Evolutionary conservation across 2,888 invertebrate species (phyloP).

Genomic region (Schizotus pectinicornis): DNA sequence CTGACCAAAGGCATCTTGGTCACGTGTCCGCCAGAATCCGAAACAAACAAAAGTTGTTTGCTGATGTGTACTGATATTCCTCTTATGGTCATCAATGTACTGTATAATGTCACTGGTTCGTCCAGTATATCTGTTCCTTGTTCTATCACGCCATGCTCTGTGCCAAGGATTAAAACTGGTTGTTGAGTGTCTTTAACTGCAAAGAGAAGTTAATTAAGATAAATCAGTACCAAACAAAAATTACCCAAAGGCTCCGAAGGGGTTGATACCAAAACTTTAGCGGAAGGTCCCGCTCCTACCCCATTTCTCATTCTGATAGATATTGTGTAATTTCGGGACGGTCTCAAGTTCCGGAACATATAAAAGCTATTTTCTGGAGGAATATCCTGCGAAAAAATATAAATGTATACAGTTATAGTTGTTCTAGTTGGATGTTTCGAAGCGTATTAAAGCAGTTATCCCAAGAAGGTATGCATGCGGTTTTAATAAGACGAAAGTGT

Average conservation of each 20-base stretch:
- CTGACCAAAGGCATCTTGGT: slow-evolving; percentile 61
- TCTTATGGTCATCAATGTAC: slow-evolving; percentile 57
- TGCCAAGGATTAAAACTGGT: slow-evolving; percentile 73
- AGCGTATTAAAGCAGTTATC: slow-evolving; percentile 12
- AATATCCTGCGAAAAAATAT: slow-evolving; percentile 68
- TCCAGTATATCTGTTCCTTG: slow-evolving; percentile 72
- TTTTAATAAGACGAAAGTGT: slow-evolving; percentile 14
- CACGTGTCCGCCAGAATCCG: slow-evolving; percentile 68
- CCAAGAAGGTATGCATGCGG: slow-evolving; percentile 14
- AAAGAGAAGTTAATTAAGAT: slow-evolving; percentile 36
- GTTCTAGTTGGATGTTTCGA: no score
- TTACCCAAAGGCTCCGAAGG: slow-evolving; percentile 69
- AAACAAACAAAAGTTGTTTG: slow-evolving; percentile 75
- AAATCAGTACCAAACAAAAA: neutral
- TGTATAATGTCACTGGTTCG: slow-evolving; percentile 70
- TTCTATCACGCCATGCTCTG: slow-evolving; percentile 71
- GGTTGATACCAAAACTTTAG: slow-evolving; percentile 69
- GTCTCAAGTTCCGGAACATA: slow-evolving; percentile 76
- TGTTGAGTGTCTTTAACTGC: slow-evolving; percentile 71
- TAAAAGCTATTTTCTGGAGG: slow-evolving; percentile 74
- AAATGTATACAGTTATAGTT: neutral
- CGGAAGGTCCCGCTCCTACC: slow-evolving; percentile 79
- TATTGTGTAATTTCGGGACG: slow-evolving; percentile 77
- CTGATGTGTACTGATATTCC: slow-evolving; percentile 82
- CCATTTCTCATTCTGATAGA: slow-evolving; percentile 80